Evolutionary conservation across 2,888 invertebrate genomes (phyloP).

Genomic region (Cabera pusaria): DNA sequence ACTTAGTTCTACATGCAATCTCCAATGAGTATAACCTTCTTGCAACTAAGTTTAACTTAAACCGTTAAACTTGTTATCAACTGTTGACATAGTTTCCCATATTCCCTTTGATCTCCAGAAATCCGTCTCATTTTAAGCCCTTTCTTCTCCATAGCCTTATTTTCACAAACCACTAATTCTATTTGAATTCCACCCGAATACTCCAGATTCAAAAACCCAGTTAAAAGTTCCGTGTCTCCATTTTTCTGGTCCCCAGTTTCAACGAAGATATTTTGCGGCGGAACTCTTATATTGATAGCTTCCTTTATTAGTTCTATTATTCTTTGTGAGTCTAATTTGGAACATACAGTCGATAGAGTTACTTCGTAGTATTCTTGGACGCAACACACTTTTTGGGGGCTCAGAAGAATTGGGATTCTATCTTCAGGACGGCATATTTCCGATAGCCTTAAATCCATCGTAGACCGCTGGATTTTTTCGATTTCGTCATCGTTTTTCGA

Average conservation of each 20-base stretch:
- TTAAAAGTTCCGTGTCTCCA: conserved; percentile 54
- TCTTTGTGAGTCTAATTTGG: conserved; percentile 89
- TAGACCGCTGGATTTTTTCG: conserved; percentile 69
- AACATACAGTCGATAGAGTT: conserved; percentile 90
- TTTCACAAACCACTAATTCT: conserved; percentile 91
- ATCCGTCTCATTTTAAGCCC: conserved; percentile 93
- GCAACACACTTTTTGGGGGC: conserved; percentile 68
- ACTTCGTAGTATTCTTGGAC: conserved; percentile 86
- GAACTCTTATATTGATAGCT: conserved; percentile 90
- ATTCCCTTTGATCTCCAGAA: conserved; percentile 94
- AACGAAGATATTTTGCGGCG: conserved; percentile 84
- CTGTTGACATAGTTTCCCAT: conserved; percentile 94
- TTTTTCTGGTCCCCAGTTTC: conserved; percentile 65
- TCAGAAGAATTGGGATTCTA: conserved; percentile 65
- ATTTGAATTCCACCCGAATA: conserved; percentile 94
- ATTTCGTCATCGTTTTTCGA: conserved; percentile 66
- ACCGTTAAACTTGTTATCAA: conserved; percentile 93
- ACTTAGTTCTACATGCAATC: no score
- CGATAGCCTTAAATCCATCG: conserved; percentile 68
- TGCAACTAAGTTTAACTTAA: conserved; percentile 43
- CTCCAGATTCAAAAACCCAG: conserved; percentile 86
- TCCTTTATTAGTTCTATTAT: conserved; percentile 91
- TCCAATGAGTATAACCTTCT: no score
- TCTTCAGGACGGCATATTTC: conserved; percentile 66
- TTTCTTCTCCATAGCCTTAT: conserved; percentile 88